Base-by-base conservation (phyloP, 2,113 vertebrate genomes). In the Salvelinus fontinalis region DNA sequence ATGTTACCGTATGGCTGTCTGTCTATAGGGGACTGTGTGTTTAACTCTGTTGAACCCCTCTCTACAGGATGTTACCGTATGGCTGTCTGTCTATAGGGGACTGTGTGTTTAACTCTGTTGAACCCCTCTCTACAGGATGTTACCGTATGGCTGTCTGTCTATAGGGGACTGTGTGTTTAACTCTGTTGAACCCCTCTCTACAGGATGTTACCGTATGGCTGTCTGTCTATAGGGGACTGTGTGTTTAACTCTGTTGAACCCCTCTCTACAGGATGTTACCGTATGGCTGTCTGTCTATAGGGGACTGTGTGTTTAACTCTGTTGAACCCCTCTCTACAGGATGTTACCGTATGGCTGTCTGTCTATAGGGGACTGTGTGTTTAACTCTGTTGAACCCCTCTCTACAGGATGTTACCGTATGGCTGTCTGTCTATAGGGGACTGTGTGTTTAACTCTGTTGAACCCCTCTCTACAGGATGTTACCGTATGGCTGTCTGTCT, bases 291-390 rank as follows among this genome's bases (percentile, higher is more conserved):
- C 87, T 92, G 66, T 92, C 91, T 48, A 91, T 92, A 12, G 91
- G 91, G 0, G 90, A 92, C 85, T 89, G 90, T 16, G 91, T 62
- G 62, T n/a, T 22, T 54, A 54, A 3, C 2, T 73, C 34, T 51
- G 3, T 75, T 6, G 67, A 13, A 70, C 27, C 71, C 57, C 64
- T n/a, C 71, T 14, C 49, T 16, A 54, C 76, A 92, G 91, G 73
- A 92, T 92, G 91, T 84, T 91, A 64, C 91, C 91, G 1, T 92
- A 92, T 0, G 90, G 91, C 62, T 92, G 91, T 74, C 87, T 92
- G 66, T 92, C 91, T 48, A 92, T 92, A 12, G 91, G 91, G 0
- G 91, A 92, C 85, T 89, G 90, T 13, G 91, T 92, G 57, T n/a
- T n/a, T n/a, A n/a, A n/a, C n/a, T n/a, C n/a, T n/a, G n/a, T n/a